Evolutionary conservation across 2,888 invertebrate species (phyloP).

Genomic region (Thumatha senex): DNA sequence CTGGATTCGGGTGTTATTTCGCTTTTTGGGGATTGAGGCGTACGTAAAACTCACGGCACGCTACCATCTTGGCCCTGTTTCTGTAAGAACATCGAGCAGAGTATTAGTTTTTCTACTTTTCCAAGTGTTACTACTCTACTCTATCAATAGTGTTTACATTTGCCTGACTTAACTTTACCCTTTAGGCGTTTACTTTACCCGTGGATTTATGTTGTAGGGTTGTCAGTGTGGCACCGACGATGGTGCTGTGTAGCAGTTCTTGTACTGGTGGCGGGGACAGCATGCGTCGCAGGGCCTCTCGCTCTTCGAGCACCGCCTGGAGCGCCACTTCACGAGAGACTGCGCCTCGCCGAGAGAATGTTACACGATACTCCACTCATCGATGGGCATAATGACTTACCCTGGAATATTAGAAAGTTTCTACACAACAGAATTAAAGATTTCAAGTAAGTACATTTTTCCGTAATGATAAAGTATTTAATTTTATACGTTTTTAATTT

Average conservation of each 20-base stretch:
- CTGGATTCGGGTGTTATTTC: too few species aligned
- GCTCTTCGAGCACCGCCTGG: slow-evolving; percentile 90
- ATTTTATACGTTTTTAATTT: too few species aligned
- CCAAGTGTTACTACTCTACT: too few species aligned
- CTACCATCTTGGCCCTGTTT: too few species aligned
- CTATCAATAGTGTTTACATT: too few species aligned
- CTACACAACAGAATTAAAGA: slow-evolving; percentile 94
- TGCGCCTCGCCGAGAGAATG: slow-evolving; percentile 88
- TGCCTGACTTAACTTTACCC: too few species aligned
- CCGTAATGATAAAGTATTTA: too few species aligned
- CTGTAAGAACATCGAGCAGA: too few species aligned
- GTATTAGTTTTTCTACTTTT: too few species aligned
- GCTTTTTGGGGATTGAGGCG: too few species aligned
- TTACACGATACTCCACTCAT: slow-evolving; percentile 91
- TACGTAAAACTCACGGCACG: too few species aligned
- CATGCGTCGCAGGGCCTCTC: slow-evolving; percentile 91
- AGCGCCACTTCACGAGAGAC: slow-evolving; percentile 89
- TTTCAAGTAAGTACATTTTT: slow-evolving; percentile 83
- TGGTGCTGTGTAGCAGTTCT: slow-evolving; percentile 91
- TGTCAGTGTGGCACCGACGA: slow-evolving; percentile 83
- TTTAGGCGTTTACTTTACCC: too few species aligned
- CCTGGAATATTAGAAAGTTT: slow-evolving; percentile 96
- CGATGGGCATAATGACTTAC: slow-evolving; percentile 95
- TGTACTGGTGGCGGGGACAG: slow-evolving; percentile 89
- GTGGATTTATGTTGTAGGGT: slow-evolving; percentile 45